These are phyloP conservation scores for Heliconius congener DNA, from an alignment of 1,140 invertebrate genomes.

Conservation along the genomic window DNA sequence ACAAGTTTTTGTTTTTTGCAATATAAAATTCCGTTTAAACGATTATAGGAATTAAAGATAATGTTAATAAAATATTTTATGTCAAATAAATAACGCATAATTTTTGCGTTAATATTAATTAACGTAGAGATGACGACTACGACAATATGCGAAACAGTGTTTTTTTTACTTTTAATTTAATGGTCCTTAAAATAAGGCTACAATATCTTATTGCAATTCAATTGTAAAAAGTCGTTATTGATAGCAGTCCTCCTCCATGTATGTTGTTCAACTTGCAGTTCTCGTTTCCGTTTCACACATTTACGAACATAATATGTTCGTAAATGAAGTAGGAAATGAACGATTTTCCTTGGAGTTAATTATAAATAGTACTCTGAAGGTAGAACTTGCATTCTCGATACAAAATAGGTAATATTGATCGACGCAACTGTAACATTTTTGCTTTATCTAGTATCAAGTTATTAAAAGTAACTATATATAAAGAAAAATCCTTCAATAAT, in stretches of 20 bases:
- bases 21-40: no score
- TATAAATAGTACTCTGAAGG: slow-evolving; percentile 14
- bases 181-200: slow-evolving; percentile 30
- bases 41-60: no score
- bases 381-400: slow-evolving; percentile 23
- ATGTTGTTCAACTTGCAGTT: slow-evolving; percentile 8
- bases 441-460: slow-evolving; percentile 16
- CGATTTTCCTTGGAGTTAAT: slow-evolving; percentile 28
- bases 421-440: slow-evolving; percentile 7
- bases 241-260: slow-evolving; percentile 5
- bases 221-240: neutral
- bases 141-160: neutral
- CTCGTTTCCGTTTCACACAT: slow-evolving; percentile 6
- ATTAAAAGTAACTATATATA: slow-evolving; percentile 10
- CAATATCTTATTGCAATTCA: neutral
- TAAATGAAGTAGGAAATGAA: slow-evolving; percentile 28
- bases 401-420: slow-evolving; percentile 3
- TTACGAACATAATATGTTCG: slow-evolving; percentile 4
- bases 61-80: neutral
- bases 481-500: slow-evolving; percentile 42
- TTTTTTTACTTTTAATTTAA: neutral
- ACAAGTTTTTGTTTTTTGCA: neutral
- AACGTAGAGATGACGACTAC: neutral
- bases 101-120: no score
- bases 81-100: neutral